phyloP scores from a whole-genome alignment of 2,797 vertebrate genomes.

The Darevskia nairensis region DNA sequence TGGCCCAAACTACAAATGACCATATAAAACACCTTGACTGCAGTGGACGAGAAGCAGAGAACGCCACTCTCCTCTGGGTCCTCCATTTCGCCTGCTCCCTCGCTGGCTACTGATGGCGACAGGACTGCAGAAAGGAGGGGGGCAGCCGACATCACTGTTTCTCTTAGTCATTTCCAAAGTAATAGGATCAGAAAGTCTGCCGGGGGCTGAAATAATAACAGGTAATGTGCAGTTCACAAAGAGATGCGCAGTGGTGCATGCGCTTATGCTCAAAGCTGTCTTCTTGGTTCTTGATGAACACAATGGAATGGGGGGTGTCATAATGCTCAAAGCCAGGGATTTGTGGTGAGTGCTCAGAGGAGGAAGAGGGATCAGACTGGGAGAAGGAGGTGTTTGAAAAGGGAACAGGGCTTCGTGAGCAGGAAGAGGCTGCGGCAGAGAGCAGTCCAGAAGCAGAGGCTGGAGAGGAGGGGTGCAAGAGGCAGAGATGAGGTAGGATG shows the following conservation, averaged over 20 bases:
- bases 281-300: background rate
- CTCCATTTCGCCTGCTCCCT: background rate
- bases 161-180: background rate
- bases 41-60: background rate
- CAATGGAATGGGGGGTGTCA: background rate
- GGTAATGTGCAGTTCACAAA: background rate
- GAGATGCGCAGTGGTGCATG: background rate
- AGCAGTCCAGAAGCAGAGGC: too few species aligned
- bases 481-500: too few species aligned
- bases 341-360: too few species aligned
- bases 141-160: background rate
- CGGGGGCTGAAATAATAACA: background rate
- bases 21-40: conserved; percentile 18
- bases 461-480: too few species aligned
- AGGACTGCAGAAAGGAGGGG: background rate
- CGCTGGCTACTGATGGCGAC: background rate
- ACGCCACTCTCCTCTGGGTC: background rate
- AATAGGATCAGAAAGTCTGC: background rate
- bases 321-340: too few species aligned
- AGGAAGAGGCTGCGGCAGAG: too few species aligned
- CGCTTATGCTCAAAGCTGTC: background rate
- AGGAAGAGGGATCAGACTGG: too few species aligned
- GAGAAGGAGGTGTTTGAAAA: too few species aligned
- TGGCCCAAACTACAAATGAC: conserved; percentile 23
- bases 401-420: too few species aligned